Conservation (phyloP, 2,888 invertebrate genomes). For the Kuschelorhynchus macadamiae region DNA sequence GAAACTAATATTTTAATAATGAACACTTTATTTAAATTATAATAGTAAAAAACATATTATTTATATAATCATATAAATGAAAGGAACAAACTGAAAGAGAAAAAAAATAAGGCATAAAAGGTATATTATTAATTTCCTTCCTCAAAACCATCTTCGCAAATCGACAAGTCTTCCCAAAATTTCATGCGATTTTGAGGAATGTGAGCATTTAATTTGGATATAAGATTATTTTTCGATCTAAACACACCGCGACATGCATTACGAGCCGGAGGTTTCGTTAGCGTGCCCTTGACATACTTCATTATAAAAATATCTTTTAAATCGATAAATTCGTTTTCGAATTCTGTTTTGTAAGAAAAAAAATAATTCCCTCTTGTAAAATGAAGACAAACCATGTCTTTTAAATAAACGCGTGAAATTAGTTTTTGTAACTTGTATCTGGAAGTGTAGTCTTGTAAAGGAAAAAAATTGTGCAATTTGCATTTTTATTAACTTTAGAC, state of each 20-base stretch:
- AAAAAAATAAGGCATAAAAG: no score
- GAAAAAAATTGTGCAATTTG: no score
- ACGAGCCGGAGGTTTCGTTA: slow-evolving; percentile 16
- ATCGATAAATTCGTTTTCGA: slow-evolving; percentile 23
- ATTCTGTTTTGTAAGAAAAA: slow-evolving; percentile 36
- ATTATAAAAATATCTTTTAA: slow-evolving; percentile 17
- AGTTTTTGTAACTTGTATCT: slow-evolving; percentile 45
- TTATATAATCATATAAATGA: no score
- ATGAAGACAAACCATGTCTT: slow-evolving; percentile 33
- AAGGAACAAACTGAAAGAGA: no score
- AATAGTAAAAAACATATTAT: no score
- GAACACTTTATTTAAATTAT: no score
- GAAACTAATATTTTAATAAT: no score
- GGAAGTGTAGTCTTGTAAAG: slow-evolving; percentile 21
- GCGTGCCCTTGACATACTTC: slow-evolving; percentile 10
- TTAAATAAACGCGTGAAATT: slow-evolving; percentile 33
- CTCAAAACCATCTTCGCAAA: background rate
- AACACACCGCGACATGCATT: slow-evolving; percentile 10
- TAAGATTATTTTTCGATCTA: slow-evolving; percentile 14
- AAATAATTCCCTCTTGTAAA: slow-evolving; percentile 41
- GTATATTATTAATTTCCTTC: no score
- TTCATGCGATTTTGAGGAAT: slow-evolving; percentile 40
- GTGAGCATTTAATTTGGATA: slow-evolving; percentile 21
- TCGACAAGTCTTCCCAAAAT: slow-evolving; percentile 41
- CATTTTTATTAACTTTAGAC: no score